Evolutionary conservation across 1,140 invertebrate genomes (phyloP).

Genomic region (Proales similis): DNA sequence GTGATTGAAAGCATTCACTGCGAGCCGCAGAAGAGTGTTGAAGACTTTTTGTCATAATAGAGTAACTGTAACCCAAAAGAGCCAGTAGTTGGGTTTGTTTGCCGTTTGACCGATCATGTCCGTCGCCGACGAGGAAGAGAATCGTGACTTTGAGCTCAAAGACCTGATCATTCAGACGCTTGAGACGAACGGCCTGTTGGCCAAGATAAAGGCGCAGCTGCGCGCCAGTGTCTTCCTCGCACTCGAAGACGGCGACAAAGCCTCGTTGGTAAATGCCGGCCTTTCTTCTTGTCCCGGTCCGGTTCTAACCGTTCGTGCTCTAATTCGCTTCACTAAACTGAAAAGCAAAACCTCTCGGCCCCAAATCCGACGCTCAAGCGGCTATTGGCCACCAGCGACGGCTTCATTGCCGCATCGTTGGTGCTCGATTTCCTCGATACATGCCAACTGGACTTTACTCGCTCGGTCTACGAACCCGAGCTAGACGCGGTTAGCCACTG

Average conservation of each 20-base stretch:
- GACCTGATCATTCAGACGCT: constrained; percentile 33
- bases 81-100: too few species aligned
- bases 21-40: too few species aligned
- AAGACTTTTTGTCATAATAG: too few species aligned
- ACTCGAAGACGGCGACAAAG: constrained; percentile 7
- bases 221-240: constrained; percentile 18
- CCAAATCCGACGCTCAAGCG: constrained; percentile 9
- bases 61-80: too few species aligned
- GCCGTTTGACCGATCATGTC: constrained; percentile 16
- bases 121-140: constrained; percentile 22
- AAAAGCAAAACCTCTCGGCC: background rate
- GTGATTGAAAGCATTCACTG: too few species aligned
- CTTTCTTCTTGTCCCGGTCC: too few species aligned
- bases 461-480: constrained; percentile 30
- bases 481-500: constrained; percentile 1
- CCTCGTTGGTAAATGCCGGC: too few species aligned
- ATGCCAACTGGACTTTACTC: constrained; percentile 10
- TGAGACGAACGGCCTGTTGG: constrained; percentile 21
- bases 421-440: constrained; percentile 25
- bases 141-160: constrained; percentile 33
- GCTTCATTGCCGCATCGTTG: constrained; percentile 11
- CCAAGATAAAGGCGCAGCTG: constrained; percentile 33
- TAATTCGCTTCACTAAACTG: too few species aligned
- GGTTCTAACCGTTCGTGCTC: too few species aligned
- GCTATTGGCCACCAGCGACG: background rate